Evolutionary conservation across 2,797 vertebrate genomes (phyloP).

Genomic region (Channa striata): DNA sequence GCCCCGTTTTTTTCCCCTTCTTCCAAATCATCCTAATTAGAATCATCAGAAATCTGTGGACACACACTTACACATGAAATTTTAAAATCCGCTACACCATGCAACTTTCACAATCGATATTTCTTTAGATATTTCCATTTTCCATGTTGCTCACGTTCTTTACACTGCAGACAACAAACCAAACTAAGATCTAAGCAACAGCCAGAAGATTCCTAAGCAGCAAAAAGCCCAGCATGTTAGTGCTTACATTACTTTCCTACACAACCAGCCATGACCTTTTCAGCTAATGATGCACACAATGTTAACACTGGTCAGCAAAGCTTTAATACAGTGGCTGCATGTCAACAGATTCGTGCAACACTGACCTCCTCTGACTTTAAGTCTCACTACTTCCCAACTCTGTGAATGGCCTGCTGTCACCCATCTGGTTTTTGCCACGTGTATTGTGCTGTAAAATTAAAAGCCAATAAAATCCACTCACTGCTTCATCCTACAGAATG

Average conservation of each 20-base stretch:
- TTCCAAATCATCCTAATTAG: neutral
- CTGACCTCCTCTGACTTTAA: neutral
- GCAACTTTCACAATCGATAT: neutral
- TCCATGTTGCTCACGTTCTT: neutral
- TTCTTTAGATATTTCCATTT: neutral
- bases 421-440: neutral
- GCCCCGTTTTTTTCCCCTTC: neutral
- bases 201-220: neutral
- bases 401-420: neutral
- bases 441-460: neutral
- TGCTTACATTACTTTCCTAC: neutral
- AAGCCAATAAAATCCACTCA: neutral
- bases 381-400: neutral
- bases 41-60: neutral
- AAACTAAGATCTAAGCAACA: neutral
- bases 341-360: slow-evolving; percentile 24
- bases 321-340: slow-evolving; percentile 7
- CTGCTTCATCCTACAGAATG: neutral
- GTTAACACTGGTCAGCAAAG: slow-evolving; percentile 1
- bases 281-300: neutral
- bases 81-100: neutral
- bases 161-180: slow-evolving; percentile 5
- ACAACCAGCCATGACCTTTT: slow-evolving; percentile 9
- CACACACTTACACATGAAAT: neutral
- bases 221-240: neutral